phyloP scores from a whole-genome alignment of 2,113 vertebrate species.

The Hepsetus odoe region DNA sequence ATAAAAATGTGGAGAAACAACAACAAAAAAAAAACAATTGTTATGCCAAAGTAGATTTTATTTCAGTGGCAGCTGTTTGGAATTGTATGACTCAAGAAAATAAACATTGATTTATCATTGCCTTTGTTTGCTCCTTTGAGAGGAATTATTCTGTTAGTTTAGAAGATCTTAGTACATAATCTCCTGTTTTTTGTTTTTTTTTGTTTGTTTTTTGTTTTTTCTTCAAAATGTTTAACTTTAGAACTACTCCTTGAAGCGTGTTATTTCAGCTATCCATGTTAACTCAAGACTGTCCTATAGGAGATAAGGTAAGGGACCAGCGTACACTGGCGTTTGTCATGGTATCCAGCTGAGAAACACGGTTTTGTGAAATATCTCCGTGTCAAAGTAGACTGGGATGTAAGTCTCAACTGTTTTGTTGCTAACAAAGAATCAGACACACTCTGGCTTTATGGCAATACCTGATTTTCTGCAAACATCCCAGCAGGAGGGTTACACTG shows the following conservation, averaged over 20 bases:
- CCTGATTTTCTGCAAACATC: background rate
- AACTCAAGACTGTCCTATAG: slow-evolving; percentile 13
- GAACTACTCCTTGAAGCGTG: background rate
- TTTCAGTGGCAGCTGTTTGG: slow-evolving; percentile 23
- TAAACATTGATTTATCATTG: slow-evolving; percentile 22
- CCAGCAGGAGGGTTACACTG: background rate
- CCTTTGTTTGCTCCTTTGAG: slow-evolving; percentile 37
- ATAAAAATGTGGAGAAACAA: background rate
- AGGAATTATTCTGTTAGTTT: slow-evolving; percentile 7
- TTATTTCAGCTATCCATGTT: background rate
- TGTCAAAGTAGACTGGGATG: slow-evolving; percentile 2
- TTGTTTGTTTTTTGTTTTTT: too few species aligned
- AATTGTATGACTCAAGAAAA: slow-evolving; percentile 30
- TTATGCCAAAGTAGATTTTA: slow-evolving; percentile 2
- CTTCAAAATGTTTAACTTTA: background rate
- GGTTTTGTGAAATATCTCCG: slow-evolving; percentile 5
- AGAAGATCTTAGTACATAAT: background rate
- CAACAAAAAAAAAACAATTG: slow-evolving; percentile 21
- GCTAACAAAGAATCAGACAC: background rate
- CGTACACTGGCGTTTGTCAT: background rate
- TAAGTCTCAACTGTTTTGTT: background rate
- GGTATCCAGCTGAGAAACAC: background rate
- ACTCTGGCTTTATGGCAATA: background rate
- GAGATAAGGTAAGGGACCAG: slow-evolving; percentile 2
- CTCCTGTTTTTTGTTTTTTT: too few species aligned